Percentiles rank a stretch among this genome's conserved stretches.
Evolutionary conservation across 1,140 invertebrate genomes (phyloP).

Genomic region (Spodoptera litura): DNA sequence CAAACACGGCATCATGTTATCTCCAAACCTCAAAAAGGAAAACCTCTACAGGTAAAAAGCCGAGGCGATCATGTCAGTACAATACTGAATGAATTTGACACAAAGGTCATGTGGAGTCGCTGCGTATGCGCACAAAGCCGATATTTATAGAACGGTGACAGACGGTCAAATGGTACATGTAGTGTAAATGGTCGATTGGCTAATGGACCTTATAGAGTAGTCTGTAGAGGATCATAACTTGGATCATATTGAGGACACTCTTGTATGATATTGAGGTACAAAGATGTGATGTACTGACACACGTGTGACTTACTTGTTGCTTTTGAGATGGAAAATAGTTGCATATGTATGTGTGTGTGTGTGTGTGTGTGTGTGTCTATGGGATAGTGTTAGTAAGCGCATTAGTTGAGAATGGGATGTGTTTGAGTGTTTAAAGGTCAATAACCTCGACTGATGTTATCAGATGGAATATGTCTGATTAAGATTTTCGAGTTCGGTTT

Average conservation of each 20-base stretch:
- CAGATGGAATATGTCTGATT: too few relatives aligned
- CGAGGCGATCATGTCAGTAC: slow-evolving; percentile 26
- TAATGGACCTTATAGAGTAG: background rate
- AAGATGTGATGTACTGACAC: too few relatives aligned
- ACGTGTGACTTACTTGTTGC: too few relatives aligned
- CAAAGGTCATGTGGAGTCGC: slow-evolving; percentile 37
- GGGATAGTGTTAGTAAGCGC: too few relatives aligned
- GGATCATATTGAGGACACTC: background rate
- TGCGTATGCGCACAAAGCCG: slow-evolving; percentile 35
- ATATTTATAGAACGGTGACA: slow-evolving; percentile 44
- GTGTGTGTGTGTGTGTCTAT: too few relatives aligned
- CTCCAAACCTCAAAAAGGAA: slow-evolving; percentile 3
- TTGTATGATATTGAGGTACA: too few relatives aligned
- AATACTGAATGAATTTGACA: slow-evolving; percentile 45
- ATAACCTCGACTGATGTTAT: too few relatives aligned
- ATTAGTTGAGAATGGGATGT: too few relatives aligned
- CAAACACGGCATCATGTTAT: background rate
- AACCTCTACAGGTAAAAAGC: slow-evolving; percentile 3
- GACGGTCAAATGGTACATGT: slow-evolving; percentile 33
- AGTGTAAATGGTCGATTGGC: slow-evolving; percentile 27
- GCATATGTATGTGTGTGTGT: too few relatives aligned
- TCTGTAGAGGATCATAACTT: background rate
- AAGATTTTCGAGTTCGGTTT: too few relatives aligned
- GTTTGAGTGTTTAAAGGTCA: too few relatives aligned
- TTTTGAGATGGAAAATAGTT: too few relatives aligned